Evolutionary conservation across 2,113 vertebrate genomes (phyloP).

Genomic region (Bos javanicus): DNA sequence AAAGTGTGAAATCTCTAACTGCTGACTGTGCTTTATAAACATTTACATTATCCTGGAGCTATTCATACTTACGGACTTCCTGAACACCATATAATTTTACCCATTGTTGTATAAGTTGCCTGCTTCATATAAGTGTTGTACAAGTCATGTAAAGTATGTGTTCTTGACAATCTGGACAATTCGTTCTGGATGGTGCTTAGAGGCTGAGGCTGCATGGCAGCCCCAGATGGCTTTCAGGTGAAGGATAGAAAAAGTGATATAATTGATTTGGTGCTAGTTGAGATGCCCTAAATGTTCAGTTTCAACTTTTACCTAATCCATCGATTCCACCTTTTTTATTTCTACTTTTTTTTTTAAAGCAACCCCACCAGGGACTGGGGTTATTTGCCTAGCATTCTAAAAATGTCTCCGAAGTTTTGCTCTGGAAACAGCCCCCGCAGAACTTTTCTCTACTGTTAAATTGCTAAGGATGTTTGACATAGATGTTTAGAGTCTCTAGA

Average conservation of each 20-base stretch:
- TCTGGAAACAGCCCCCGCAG: not conserved
- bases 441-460: not conserved
- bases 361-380: not conserved
- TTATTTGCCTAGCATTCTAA: conserved; percentile 29
- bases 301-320: conserved; percentile 69
- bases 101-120: conserved; percentile 24
- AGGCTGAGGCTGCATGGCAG: conserved; percentile 41
- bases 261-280: conserved; percentile 72
- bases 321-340: conserved; percentile 55
- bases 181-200: conserved; percentile 41
- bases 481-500: not conserved
- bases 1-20: conserved; percentile 56
- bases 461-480: not conserved
- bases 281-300: conserved; percentile 58
- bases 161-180: conserved; percentile 53
- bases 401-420: not conserved
- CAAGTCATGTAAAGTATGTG: conserved; percentile 42
- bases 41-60: conserved; percentile 53
- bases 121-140: conserved; percentile 14
- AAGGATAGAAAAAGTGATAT: conserved; percentile 47
- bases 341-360: not conserved
- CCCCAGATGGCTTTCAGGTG: conserved; percentile 55
- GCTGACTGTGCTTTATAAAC: conserved; percentile 59
- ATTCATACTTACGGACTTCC: conserved; percentile 25
- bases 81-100: conserved; percentile 28